Evolutionary conservation across 2,797 vertebrate genomes (phyloP).

Genomic region (Clamator glandarius): DNA sequence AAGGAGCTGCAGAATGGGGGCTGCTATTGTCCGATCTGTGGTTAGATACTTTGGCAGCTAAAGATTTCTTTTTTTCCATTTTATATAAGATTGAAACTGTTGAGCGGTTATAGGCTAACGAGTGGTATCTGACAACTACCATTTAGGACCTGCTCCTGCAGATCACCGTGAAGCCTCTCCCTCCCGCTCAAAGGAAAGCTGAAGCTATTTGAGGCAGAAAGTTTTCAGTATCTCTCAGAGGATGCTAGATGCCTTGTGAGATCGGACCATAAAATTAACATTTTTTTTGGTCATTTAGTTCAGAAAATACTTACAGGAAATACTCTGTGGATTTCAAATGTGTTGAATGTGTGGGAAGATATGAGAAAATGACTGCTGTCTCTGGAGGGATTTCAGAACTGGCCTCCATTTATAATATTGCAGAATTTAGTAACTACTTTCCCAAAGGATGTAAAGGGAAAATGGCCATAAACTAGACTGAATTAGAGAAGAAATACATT

Average conservation of each 20-base stretch:
- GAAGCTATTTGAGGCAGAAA: slow-evolving; percentile 21
- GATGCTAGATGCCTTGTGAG: slow-evolving; percentile 39
- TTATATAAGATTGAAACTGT: neutral
- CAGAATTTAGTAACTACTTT: slow-evolving; percentile 66
- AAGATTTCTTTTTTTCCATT: neutral
- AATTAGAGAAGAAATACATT: slow-evolving; percentile 53
- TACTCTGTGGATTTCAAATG: slow-evolving; percentile 71
- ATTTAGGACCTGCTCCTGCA: neutral
- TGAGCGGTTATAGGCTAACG: neutral
- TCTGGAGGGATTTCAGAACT: slow-evolving; percentile 66
- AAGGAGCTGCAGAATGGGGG: neutral
- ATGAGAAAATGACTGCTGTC: slow-evolving; percentile 64
- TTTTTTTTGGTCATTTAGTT: slow-evolving; percentile 56
- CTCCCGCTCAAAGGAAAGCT: neutral
- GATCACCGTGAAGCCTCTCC: neutral
- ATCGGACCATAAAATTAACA: slow-evolving; percentile 54
- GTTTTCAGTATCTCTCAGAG: slow-evolving; percentile 30
- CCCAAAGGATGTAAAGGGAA: slow-evolving; percentile 53
- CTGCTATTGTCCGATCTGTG: neutral
- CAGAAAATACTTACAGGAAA: slow-evolving; percentile 59
- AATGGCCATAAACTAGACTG: slow-evolving; percentile 54
- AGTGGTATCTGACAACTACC: neutral
- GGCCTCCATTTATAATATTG: slow-evolving; percentile 66
- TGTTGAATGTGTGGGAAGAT: slow-evolving; percentile 69
- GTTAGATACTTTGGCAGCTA: neutral